phyloP scores from a whole-genome alignment of 2,888 invertebrate species.

The Tillus elongatus region DNA sequence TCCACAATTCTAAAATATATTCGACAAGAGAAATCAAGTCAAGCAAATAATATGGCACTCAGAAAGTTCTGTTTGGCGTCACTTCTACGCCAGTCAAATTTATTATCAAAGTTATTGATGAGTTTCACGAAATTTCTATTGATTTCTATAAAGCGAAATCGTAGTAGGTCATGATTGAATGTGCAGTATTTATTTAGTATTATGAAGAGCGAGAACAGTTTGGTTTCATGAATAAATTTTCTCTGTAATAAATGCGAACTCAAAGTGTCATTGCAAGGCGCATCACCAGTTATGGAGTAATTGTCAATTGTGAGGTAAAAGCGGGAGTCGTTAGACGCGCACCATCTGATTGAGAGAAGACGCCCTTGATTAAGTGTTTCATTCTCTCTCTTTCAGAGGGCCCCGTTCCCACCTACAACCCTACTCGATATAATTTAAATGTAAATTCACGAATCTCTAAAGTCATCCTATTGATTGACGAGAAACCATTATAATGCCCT shows the following conservation, averaged over 20 bases:
- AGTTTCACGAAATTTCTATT: too few species aligned
- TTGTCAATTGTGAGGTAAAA: slow-evolving; percentile 17
- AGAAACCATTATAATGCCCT: neutral
- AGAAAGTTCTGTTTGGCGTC: too few species aligned
- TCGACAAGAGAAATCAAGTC: too few species aligned
- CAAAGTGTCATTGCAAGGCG: slow-evolving; percentile 12
- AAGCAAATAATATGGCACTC: too few species aligned
- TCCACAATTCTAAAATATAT: too few species aligned
- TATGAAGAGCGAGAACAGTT: neutral
- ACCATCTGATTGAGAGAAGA: slow-evolving; percentile 25
- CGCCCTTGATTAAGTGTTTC: slow-evolving; percentile 28
- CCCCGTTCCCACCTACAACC: slow-evolving; percentile 10
- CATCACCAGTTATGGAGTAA: slow-evolving; percentile 18
- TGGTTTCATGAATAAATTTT: slow-evolving; percentile 2
- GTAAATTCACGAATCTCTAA: slow-evolving; percentile 30
- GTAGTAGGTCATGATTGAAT: too few species aligned
- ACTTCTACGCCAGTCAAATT: too few species aligned
- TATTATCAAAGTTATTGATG: too few species aligned
- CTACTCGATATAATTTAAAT: slow-evolving; percentile 29
- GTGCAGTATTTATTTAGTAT: neutral
- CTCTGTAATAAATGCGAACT: neutral
- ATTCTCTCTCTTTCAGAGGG: slow-evolving; percentile 25
- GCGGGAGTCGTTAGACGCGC: slow-evolving; percentile 15
- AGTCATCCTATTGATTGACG: slow-evolving; percentile 25
- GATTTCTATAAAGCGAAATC: too few species aligned